A percentile compares a stretch with the other conserved stretches of the same genome.
These are phyloP conservation scores for Clivina fossor DNA, from an alignment of 2,888 invertebrate genomes.

Conservation along the genomic window DNA sequence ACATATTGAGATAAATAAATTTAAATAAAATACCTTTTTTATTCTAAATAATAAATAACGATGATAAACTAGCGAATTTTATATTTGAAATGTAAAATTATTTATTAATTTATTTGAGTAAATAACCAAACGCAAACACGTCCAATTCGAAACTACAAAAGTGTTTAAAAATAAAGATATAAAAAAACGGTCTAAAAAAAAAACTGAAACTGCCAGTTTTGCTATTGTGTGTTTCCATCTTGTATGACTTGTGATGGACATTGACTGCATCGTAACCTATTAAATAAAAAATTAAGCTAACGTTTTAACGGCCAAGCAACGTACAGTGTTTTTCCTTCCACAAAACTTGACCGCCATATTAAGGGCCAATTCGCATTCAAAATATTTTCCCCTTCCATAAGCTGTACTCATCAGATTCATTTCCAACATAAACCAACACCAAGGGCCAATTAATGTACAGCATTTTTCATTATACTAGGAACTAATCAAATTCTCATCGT, in stretches of 20 bases:
- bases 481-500: too few relatives aligned
- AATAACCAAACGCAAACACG: slow-evolving; percentile 28
- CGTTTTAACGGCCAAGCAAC: too few relatives aligned
- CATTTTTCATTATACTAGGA: too few relatives aligned
- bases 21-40: slow-evolving; percentile 21
- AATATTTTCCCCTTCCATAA: too few relatives aligned
- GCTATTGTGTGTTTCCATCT: slow-evolving; percentile 27
- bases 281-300: too few relatives aligned
- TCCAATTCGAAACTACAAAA: slow-evolving; percentile 24
- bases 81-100: slow-evolving; percentile 26
- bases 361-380: too few relatives aligned
- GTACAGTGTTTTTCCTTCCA: too few relatives aligned
- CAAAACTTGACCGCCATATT: too few relatives aligned
- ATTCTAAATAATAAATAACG: slow-evolving; percentile 20
- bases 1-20: slow-evolving; percentile 18
- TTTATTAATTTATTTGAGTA: slow-evolving; percentile 25
- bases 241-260: slow-evolving; percentile 25
- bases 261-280: slow-evolving; percentile 28
- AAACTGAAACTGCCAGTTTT: slow-evolving; percentile 31
- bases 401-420: too few relatives aligned
- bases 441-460: too few relatives aligned
- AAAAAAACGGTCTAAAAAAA: slow-evolving; percentile 26
- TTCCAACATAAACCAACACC: too few relatives aligned
- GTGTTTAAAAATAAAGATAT: slow-evolving; percentile 9
- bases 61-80: slow-evolving; percentile 26